Conservation (phyloP, 2,797 vertebrate species). For the Huso huso region DNA sequence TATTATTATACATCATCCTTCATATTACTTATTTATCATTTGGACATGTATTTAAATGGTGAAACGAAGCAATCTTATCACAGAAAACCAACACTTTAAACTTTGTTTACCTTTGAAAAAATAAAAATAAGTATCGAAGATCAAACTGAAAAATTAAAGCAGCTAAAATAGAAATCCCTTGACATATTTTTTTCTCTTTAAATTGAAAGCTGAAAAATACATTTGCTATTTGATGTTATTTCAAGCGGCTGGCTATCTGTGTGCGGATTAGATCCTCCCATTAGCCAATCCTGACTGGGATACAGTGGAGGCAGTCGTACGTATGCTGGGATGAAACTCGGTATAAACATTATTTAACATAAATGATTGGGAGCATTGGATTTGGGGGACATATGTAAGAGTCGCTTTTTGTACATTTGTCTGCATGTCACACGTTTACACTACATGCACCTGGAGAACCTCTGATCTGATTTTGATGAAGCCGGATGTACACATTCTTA, state of each 20-base stretch:
- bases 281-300: slow-evolving; percentile 39
- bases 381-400: too few species aligned
- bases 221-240: slow-evolving; percentile 52
- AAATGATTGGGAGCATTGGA: too few species aligned
- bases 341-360: too few species aligned
- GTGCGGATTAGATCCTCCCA: slow-evolving; percentile 37
- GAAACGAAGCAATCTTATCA: slow-evolving; percentile 74
- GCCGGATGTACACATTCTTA: too few species aligned
- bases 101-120: slow-evolving; percentile 63
- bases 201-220: slow-evolving; percentile 60
- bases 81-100: slow-evolving; percentile 65
- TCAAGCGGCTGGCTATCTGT: slow-evolving; percentile 32
- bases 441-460: too few species aligned
- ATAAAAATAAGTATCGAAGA: slow-evolving; percentile 49
- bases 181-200: slow-evolving; percentile 73
- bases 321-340: too few species aligned
- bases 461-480: too few species aligned
- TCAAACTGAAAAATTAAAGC: slow-evolving; percentile 75
- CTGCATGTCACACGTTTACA: too few species aligned
- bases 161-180: slow-evolving; percentile 64
- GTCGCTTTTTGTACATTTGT: too few species aligned
- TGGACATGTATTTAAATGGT: slow-evolving; percentile 72
- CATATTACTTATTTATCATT: slow-evolving; percentile 49
- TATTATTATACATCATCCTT: too few species aligned
- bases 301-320: too few species aligned